phyloP scores from a whole-genome alignment of 2,797 vertebrate genomes.

The Eremophila alpestris region DNA sequence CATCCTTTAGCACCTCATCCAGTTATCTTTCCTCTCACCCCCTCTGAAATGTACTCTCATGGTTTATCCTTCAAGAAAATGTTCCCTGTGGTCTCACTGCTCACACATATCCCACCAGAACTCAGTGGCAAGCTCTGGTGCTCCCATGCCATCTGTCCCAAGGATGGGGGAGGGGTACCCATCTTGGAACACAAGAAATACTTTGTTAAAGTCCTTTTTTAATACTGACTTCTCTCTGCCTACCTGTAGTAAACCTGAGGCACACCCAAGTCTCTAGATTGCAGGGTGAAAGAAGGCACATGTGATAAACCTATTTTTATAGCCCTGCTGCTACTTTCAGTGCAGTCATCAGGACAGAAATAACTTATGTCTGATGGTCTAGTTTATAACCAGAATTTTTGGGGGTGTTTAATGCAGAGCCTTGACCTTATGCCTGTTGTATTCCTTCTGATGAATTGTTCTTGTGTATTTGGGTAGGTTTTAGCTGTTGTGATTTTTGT shows the following conservation, averaged over 20 bases:
- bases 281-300: not conserved
- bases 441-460: not conserved
- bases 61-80: not conserved
- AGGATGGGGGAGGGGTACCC: not conserved
- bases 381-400: not conserved
- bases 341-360: not conserved
- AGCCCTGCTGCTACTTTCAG: not conserved
- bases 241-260: not conserved
- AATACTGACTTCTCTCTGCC: not conserved
- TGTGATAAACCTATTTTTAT: not conserved
- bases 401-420: not conserved
- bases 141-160: accelerated
- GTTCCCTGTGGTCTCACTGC: not conserved
- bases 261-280: not conserved
- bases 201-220: not conserved
- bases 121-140: not conserved
- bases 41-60: not conserved
- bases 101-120: accelerated
- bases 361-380: not conserved
- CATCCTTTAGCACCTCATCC: not conserved
- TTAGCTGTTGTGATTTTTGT: not conserved
- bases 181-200: not conserved
- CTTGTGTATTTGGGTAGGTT: not conserved
- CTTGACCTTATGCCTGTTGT: not conserved
- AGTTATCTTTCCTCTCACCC: not conserved